Evolutionary conservation across 2,113 vertebrate species (phyloP).

Genomic region (Catharus minimus): DNA sequence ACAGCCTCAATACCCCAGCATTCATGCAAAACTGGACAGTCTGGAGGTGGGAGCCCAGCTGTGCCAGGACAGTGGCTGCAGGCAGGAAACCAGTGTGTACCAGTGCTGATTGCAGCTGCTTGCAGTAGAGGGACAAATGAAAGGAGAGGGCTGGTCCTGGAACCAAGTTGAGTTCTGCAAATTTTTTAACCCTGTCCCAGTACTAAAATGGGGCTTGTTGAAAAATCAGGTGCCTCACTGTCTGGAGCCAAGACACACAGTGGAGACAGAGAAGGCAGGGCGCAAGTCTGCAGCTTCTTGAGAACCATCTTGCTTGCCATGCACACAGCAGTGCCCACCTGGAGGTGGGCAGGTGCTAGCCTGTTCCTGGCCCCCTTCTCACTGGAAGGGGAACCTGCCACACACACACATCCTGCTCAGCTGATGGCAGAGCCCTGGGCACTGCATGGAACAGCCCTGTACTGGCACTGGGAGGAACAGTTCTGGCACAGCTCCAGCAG

Average conservation of each 20-base stretch:
- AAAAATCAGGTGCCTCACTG: background rate
- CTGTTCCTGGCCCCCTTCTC: background rate
- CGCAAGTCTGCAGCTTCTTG: background rate
- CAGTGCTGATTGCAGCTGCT: background rate
- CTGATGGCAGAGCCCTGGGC: background rate
- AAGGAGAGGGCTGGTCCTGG: background rate
- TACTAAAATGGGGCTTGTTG: background rate
- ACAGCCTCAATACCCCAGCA: background rate
- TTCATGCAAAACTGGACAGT: background rate
- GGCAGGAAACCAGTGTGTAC: accelerated
- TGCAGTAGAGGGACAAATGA: background rate
- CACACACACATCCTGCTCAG: accelerated
- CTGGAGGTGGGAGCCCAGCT: background rate
- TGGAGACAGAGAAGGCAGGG: background rate
- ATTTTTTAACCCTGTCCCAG: background rate
- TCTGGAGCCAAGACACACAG: background rate
- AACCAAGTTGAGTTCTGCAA: background rate
- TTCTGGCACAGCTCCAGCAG: background rate
- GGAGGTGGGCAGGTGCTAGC: accelerated
- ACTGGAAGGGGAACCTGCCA: no score
- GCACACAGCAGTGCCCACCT: accelerated
- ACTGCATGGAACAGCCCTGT: accelerated
- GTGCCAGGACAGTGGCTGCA: background rate
- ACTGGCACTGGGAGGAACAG: no score
- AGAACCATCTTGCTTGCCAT: accelerated